phyloP scores from a whole-genome alignment of 2,797 vertebrate species.

The Pristis pectinata region DNA sequence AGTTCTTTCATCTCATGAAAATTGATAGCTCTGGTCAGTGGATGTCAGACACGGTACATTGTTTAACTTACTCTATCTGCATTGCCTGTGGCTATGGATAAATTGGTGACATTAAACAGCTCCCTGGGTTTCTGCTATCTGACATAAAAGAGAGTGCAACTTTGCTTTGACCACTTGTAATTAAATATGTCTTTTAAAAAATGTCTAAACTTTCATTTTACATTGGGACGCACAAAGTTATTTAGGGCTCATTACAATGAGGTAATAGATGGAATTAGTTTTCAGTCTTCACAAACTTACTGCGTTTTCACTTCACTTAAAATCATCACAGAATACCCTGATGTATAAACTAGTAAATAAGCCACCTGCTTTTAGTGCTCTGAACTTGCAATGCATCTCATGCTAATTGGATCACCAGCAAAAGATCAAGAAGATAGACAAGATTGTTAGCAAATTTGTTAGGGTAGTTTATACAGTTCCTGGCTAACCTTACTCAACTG shows the following conservation, averaged over 20 bases:
- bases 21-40: conserved; percentile 20
- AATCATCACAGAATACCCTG: too few species aligned
- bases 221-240: background rate
- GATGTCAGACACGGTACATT: conserved; percentile 21
- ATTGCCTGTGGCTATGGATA: conserved; percentile 17
- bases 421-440: too few species aligned
- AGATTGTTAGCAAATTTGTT: too few species aligned
- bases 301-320: background rate
- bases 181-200: conserved; percentile 12
- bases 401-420: too few species aligned
- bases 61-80: conserved; percentile 30
- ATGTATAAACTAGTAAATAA: background rate
- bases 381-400: too few species aligned
- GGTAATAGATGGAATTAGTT: background rate
- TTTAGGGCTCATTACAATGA: background rate
- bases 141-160: background rate
- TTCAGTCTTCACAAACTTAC: background rate
- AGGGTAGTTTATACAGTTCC: too few species aligned
- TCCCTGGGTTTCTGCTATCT: background rate
- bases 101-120: conserved; percentile 15
- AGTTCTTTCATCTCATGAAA: conserved; percentile 3
- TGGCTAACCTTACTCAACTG: too few species aligned
- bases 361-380: too few species aligned
- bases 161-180: background rate
- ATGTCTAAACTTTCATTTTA: background rate